Evolutionary conservation across 2,797 vertebrate genomes (phyloP).

Genomic region (Hydrophis major): DNA sequence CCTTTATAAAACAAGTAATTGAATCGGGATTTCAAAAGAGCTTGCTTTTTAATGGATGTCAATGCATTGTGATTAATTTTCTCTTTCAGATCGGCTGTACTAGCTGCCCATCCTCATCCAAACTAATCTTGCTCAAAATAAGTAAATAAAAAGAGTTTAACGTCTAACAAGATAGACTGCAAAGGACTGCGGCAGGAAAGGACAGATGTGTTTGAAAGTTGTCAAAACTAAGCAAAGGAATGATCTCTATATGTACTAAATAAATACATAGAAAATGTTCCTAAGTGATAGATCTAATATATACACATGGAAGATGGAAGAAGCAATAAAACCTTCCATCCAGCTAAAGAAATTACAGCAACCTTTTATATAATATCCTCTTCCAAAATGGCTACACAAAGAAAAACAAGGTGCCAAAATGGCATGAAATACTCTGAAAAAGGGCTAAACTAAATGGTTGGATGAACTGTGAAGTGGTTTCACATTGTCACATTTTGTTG

Average conservation of each 20-base stretch:
- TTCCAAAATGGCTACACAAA: background rate
- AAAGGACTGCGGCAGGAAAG: background rate
- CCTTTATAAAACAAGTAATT: constrained; percentile 42
- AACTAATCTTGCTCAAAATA: constrained; percentile 40
- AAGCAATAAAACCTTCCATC: background rate
- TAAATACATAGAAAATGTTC: background rate
- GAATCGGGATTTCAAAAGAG: constrained; percentile 48
- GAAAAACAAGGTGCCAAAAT: background rate
- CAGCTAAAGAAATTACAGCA: background rate
- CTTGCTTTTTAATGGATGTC: constrained; percentile 45
- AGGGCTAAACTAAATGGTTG: no score
- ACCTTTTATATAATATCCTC: background rate
- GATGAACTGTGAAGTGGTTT: background rate
- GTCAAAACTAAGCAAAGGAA: background rate
- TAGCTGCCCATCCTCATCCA: background rate
- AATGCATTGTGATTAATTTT: constrained; percentile 50
- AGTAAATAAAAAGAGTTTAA: constrained; percentile 15
- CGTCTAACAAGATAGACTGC: constrained; percentile 1
- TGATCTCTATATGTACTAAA: background rate
- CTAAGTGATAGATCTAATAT: background rate
- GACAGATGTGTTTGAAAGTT: background rate
- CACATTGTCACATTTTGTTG: background rate
- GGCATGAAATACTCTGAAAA: no score
- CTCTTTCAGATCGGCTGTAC: background rate
- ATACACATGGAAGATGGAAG: background rate